Evolutionary conservation across 2,113 vertebrate genomes (phyloP), one percentile per base, ranked within the genome.

Genomic region (Microcebus jonahi): DNA sequence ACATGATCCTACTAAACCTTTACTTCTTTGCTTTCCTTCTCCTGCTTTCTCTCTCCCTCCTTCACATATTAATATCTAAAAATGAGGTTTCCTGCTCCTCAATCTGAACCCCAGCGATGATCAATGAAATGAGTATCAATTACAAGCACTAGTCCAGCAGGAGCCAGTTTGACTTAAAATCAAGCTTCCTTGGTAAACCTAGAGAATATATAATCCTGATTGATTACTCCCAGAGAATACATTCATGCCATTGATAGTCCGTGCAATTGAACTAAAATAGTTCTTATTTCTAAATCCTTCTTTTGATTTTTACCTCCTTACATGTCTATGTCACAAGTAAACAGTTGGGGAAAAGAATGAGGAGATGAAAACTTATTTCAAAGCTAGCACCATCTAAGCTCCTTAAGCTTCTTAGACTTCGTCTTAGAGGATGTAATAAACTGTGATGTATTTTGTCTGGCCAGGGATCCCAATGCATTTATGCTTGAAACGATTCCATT

Each of bases 161-260:
- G 87, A 98, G 97, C 96, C 97, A 97, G 92, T 97, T 97, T 98
- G 98, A 97, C 97, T 98, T 98, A 61, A 91, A 73, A 89, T 97
- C 97, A 97, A 53, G 89, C 79, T 97, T 85, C 73, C 18, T 90
- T 96, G 90, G 97, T 97, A 98, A 98, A 98, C 61, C 39, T 88
- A 90, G 50, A 86, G 88, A 98, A 94, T 98, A 91, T 42, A 91
- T 98, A 98, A 98, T 98, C 89, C 95, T 98, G 96, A 98, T 81
- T 97, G 97, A 98, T 98, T 97, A 97, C 53, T 98, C 94, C 95
- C 95, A 96, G 91, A 97, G 91, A 98, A 98, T 98, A 91, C 91
- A 98, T 98, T 97, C 92, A n/a, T 98, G 83, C 97, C 90, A 94
- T 94, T 98, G 97, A 97, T 86, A 87, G 81, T 93, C 53, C 92